Evolutionary conservation across 2,888 invertebrate species (phyloP).

Genomic region (Chorisops tibialis): DNA sequence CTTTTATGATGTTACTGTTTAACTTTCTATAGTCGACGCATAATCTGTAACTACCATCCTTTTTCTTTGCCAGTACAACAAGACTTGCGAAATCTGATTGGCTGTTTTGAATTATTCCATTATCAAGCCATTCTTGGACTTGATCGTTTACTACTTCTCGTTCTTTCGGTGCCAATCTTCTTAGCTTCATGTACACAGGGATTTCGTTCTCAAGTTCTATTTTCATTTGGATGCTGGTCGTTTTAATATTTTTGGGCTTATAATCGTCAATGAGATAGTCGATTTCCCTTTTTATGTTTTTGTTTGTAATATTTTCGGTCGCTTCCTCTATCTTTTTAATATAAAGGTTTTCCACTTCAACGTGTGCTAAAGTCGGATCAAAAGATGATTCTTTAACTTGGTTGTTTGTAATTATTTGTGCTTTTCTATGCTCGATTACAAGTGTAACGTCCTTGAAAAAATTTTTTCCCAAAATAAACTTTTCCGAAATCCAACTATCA

Average conservation of each 20-base stretch:
- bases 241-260: neutral
- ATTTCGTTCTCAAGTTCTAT: conserved; percentile 39
- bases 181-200: conserved; percentile 37
- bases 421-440: neutral
- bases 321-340: neutral
- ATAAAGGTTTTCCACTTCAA: neutral
- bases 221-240: conserved; percentile 30
- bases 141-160: conserved; percentile 36
- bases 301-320: neutral
- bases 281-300: neutral
- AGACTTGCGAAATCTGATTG: too few species aligned
- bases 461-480: neutral
- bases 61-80: too few species aligned
- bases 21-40: too few species aligned
- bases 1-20: too few species aligned
- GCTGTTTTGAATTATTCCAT: too few species aligned
- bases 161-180: conserved; percentile 37
- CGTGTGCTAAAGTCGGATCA: neutral
- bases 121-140: conserved; percentile 28
- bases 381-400: neutral
- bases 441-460: neutral
- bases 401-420: neutral
- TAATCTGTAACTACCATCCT: too few species aligned
- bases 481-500: neutral
- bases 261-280: neutral